Evolutionary conservation across 2,888 invertebrate species (phyloP).

Genomic region (Amiota mariae): DNA sequence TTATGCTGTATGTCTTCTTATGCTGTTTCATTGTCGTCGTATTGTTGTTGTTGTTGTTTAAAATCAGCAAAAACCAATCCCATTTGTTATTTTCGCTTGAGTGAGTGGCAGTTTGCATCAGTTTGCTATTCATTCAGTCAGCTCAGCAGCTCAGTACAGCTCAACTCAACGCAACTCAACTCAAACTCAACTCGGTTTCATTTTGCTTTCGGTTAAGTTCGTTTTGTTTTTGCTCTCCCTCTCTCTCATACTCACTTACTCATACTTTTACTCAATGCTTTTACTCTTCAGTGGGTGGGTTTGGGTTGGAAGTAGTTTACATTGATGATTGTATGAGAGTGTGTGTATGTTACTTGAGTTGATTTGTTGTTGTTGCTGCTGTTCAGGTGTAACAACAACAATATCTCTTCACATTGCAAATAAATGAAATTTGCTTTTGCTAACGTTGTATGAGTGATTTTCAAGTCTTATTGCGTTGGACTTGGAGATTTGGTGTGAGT

Average conservation of each 20-base stretch:
- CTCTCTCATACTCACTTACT: background rate
- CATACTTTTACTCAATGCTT: too few relatives aligned
- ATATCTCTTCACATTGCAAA: background rate
- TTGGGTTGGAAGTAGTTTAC: slow-evolving; percentile 24
- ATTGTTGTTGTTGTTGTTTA: slow-evolving; percentile 56
- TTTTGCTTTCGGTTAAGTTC: background rate
- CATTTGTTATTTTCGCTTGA: slow-evolving; percentile 74
- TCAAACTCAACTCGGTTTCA: slow-evolving; percentile 48
- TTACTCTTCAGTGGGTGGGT: slow-evolving; percentile 31
- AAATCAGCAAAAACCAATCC: slow-evolving; percentile 74
- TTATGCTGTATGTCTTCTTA: slow-evolving; percentile 35
- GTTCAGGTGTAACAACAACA: slow-evolving; percentile 14
- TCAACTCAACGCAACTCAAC: slow-evolving; percentile 43
- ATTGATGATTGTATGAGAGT: background rate
- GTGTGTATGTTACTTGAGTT: too few relatives aligned
- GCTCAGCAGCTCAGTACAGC: slow-evolving; percentile 48
- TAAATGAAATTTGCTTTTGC: slow-evolving; percentile 19
- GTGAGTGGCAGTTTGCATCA: slow-evolving; percentile 73
- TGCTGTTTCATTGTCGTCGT: slow-evolving; percentile 40
- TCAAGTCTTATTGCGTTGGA: slow-evolving; percentile 36
- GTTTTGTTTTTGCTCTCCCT: background rate
- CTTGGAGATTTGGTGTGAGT: background rate
- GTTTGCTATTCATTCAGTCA: slow-evolving; percentile 65
- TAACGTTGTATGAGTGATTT: slow-evolving; percentile 29
- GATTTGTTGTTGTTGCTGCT: background rate